Conservation (phyloP, 2,113 vertebrate species). For the Phyllopteryx taeniolatus region DNA sequence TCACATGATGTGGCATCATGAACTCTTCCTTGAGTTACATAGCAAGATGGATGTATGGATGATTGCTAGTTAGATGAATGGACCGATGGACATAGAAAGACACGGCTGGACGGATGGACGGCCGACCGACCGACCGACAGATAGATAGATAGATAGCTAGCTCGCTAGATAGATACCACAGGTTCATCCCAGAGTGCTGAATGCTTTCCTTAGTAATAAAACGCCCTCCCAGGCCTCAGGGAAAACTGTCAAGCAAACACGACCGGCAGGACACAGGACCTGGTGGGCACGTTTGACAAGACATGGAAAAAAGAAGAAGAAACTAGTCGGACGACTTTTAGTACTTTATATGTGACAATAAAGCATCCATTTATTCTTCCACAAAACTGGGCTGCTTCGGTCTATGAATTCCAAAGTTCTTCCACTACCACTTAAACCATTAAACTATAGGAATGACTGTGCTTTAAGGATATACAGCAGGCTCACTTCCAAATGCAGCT, state of each 20-base stretch:
- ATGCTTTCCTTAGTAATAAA: slow-evolving; percentile 25
- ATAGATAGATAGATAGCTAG: too few species aligned
- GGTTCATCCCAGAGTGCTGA: not conserved
- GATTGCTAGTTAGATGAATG: too few species aligned
- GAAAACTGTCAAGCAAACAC: slow-evolving; percentile 28
- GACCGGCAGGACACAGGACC: slow-evolving; percentile 11
- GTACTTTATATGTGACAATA: not conserved
- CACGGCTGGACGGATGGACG: too few species aligned
- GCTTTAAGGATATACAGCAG: not conserved
- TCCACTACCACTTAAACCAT: not conserved
- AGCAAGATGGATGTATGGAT: too few species aligned
- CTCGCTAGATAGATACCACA: too few species aligned
- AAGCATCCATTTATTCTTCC: not conserved
- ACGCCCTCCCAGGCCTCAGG: slow-evolving; percentile 32
- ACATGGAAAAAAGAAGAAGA: not conserved
- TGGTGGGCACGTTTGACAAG: slow-evolving; percentile 27
- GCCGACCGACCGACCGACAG: too few species aligned
- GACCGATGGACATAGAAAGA: too few species aligned
- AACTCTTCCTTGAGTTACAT: too few species aligned
- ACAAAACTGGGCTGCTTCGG: not conserved
- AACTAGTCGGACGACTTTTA: not conserved
- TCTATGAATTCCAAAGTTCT: not conserved
- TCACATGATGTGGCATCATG: too few species aligned
- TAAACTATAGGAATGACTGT: not conserved
- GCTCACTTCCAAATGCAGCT: not conserved